Evolutionary conservation across 23 tunicate species (phyloP).

Genomic region (Aplidium turbinatum): DNA sequence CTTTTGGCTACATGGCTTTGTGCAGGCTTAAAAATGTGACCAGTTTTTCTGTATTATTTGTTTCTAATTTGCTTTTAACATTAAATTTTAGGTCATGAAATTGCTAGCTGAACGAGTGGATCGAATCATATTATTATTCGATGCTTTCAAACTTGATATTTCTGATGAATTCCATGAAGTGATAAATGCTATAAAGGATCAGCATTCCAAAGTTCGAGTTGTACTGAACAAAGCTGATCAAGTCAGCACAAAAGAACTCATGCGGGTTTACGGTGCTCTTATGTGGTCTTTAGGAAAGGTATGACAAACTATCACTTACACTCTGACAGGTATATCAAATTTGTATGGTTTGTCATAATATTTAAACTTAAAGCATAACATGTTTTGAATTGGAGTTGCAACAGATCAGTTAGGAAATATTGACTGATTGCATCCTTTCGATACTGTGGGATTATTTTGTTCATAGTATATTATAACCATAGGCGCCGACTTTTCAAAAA

Average conservation of each 20-base stretch:
- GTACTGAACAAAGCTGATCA: slow-evolving; percentile 97
- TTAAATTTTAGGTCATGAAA: slow-evolving; percentile 84
- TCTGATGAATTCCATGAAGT: slow-evolving; percentile 99
- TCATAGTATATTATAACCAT: no score
- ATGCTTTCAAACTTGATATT: slow-evolving; percentile 98
- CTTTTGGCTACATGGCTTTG: not conserved
- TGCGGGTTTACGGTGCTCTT: slow-evolving; percentile 99
- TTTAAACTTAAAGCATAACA: no score
- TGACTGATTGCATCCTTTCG: no score
- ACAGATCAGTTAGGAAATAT: no score
- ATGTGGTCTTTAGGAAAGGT: slow-evolving; percentile 99
- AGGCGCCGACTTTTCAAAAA: no score
- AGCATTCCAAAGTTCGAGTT: slow-evolving; percentile 93
- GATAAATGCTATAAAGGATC: slow-evolving; percentile 89
- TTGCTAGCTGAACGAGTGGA: slow-evolving; percentile 99
- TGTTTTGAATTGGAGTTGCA: no score
- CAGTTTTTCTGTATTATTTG: not conserved
- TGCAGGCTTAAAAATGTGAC: not conserved
- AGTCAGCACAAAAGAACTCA: slow-evolving; percentile 97
- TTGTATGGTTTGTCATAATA: not conserved
- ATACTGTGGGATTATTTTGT: no score
- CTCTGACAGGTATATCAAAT: no score
- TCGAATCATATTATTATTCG: slow-evolving; percentile 89
- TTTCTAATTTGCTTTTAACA: no score
- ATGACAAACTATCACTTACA: not conserved